Conservation (phyloP, 2,797 vertebrate genomes). For the Strix occidentalis region DNA sequence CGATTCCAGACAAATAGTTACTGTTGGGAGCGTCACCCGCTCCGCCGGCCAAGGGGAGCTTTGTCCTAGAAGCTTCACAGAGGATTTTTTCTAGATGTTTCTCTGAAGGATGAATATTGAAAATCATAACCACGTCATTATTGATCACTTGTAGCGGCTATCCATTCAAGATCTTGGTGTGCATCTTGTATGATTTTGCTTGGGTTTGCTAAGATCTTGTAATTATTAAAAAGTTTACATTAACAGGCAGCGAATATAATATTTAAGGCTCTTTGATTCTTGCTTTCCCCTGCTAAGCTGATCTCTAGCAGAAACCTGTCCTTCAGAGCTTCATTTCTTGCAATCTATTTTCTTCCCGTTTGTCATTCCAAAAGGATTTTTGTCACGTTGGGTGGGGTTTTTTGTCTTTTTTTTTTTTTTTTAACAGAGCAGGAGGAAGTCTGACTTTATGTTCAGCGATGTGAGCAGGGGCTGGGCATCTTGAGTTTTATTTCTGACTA, state of each 20-base stretch:
- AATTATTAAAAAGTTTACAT: not conserved
- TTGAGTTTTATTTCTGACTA: not conserved
- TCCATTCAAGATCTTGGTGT: fast-evolving
- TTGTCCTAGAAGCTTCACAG: too few relatives aligned
- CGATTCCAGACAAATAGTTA: not conserved
- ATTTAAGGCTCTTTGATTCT: not conserved
- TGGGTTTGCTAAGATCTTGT: not conserved
- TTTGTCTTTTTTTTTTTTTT: not conserved
- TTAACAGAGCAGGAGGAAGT: not conserved
- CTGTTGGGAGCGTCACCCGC: too few relatives aligned
- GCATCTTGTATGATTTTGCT: too few relatives aligned
- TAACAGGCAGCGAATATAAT: not conserved
- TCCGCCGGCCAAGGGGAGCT: too few relatives aligned
- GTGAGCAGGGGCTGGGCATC: not conserved
- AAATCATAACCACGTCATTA: not conserved
- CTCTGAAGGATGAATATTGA: not conserved
- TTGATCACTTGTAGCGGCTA: not conserved
- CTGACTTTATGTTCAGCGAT: not conserved
- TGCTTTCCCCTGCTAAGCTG: not conserved
- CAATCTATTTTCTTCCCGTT: not conserved
- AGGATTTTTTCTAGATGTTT: conserved; percentile 4
- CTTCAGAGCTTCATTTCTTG: not conserved
- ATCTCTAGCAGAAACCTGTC: not conserved
- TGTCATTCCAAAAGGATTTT: not conserved
- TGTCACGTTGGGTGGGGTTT: too few relatives aligned